These are phyloP conservation scores for Accipiter cooperii DNA, from an alignment of 2,113 vertebrate genomes.

Conservation along the genomic window DNA sequence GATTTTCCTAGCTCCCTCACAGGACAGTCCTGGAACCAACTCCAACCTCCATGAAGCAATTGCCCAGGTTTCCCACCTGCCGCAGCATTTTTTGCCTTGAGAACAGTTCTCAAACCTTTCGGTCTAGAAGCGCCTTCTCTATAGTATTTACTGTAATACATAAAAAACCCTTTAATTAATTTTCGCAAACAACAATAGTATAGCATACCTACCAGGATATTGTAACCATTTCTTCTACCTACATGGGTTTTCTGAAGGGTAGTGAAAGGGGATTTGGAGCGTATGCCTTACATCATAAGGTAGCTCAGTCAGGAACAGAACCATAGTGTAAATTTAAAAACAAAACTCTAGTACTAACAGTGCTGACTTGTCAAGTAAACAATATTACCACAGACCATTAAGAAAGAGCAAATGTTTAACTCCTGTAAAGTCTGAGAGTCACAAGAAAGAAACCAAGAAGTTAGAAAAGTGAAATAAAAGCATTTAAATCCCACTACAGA, in stretches of 20 bases:
- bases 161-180: too few relatives aligned
- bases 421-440: not conserved
- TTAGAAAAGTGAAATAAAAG: not conserved
- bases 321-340: not conserved
- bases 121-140: not conserved
- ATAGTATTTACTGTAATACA: not conserved
- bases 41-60: not conserved
- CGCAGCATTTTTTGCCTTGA: not conserved
- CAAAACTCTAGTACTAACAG: not conserved
- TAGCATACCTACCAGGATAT: not conserved
- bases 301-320: not conserved
- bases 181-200: not conserved
- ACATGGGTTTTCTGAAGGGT: not conserved
- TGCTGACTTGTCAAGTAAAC: not conserved
- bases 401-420: not conserved
- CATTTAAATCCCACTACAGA: not conserved
- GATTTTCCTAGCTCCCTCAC: not conserved
- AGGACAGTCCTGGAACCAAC: not conserved
- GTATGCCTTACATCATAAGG: not conserved
- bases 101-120: not conserved
- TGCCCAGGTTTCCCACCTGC: not conserved
- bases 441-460: not conserved
- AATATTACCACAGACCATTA: not conserved
- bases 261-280: not conserved
- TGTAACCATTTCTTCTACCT: not conserved